Percentiles rank a stretch among this genome's conserved stretches.
phyloP scores from a whole-genome alignment of 2,797 vertebrate species.

The Neopelma chrysocephalum region DNA sequence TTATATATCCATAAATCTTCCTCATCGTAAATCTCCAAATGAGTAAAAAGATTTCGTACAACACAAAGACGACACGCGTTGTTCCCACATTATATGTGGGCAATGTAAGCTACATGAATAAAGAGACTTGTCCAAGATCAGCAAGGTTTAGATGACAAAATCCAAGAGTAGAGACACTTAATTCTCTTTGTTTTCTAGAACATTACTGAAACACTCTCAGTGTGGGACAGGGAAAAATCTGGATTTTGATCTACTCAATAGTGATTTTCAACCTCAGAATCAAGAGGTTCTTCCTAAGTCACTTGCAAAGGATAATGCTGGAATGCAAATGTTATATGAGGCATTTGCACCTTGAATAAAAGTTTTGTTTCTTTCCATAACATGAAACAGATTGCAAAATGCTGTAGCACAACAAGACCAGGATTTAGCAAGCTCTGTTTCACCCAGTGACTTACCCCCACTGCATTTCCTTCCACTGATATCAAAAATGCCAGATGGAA shows the following conservation, averaged over 20 bases:
- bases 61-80: neutral
- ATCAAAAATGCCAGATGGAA: conserved; percentile 86
- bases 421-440: neutral
- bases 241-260: neutral
- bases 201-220: neutral
- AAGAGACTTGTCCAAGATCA: neutral
- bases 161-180: neutral
- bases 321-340: neutral
- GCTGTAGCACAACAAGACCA: neutral
- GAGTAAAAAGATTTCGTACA: neutral
- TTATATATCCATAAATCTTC: neutral
- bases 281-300: neutral
- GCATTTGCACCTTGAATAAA: neutral
- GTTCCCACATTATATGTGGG: neutral
- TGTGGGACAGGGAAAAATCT: neutral
- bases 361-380: neutral
- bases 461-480: conserved; percentile 71
- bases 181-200: neutral
- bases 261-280: neutral
- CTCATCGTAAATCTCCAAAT: neutral
- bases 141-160: neutral
- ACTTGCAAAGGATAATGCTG: neutral
- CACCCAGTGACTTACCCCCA: conserved; percentile 65
- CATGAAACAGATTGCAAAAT: neutral
- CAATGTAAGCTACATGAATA: neutral